Conservation (phyloP, 2,888 invertebrate genomes). For the Ormyrus thymus region DNA sequence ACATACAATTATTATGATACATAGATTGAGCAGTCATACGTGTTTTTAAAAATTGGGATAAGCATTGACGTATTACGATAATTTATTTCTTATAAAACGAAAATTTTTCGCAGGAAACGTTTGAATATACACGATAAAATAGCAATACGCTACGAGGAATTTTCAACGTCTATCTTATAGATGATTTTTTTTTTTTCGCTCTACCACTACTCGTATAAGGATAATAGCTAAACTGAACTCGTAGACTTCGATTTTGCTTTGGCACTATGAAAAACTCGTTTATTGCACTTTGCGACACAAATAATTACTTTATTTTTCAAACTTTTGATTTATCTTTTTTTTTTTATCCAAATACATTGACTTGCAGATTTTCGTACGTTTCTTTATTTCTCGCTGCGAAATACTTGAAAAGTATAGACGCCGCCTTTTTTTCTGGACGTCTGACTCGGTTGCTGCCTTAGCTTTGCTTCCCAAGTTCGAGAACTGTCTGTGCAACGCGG, state of each 20-base stretch:
- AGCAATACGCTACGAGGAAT: conserved; percentile 52
- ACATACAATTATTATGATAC: conserved; percentile 58
- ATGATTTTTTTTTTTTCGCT: conserved; percentile 49
- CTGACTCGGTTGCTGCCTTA: conserved; percentile 20
- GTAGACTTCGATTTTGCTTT: conserved; percentile 57
- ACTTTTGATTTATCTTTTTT: conserved; percentile 47
- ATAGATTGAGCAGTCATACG: conserved; percentile 57
- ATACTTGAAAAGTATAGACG: conserved; percentile 46
- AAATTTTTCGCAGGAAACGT: conserved; percentile 51
- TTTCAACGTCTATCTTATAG: conserved; percentile 53
- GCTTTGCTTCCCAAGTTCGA: conserved; percentile 42
- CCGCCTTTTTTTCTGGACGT: conserved; percentile 46
- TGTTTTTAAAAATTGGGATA: conserved; percentile 55
- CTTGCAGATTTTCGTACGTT: conserved; percentile 35
- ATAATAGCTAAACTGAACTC: conserved; percentile 57
- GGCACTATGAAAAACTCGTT: conserved; percentile 58
- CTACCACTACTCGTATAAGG: conserved; percentile 56
- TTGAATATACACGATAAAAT: conserved; percentile 56
- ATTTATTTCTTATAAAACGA: conserved; percentile 54
- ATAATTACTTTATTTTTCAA: conserved; percentile 51
- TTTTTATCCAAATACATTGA: conserved; percentile 46
- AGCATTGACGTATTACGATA: conserved; percentile 55
- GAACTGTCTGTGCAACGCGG: conserved; percentile 51
- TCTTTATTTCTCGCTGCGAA: conserved; percentile 44
- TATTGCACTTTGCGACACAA: conserved; percentile 57